Evolutionary conservation across 1,140 invertebrate species (phyloP), one percentile per base, ranked within the genome.

Genomic region (Caerostris extrusa): DNA sequence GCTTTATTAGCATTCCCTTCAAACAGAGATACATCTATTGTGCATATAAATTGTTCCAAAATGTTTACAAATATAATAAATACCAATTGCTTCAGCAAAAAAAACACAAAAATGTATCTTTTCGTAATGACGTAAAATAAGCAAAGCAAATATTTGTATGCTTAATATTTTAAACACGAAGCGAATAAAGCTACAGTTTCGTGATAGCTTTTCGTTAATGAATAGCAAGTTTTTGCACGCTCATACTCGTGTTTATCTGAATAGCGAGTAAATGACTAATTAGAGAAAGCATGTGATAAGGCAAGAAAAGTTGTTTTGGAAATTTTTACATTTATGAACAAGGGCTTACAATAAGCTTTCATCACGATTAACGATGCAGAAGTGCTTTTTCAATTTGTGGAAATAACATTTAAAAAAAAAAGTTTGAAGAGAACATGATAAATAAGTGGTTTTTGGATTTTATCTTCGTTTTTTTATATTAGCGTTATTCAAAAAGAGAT

Each of bases 251-350:
- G n/a, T 67, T 67, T n/a, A 3, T 4, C 61, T 3, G n/a, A 67
- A 67, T n/a, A 6, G 61, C 12, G 14, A n/a, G 61, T n/a, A 67
- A 67, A 67, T 67, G 61, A 67, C 61, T 67, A 67, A 67, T 67
- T 67, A 67, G 14, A n/a, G n/a, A 17, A 7, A 17, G 14, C 17
- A 67, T 7, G 17, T 67, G 61, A 67, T 67, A 67, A 67, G 12
- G 61, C n/a, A 67, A n/a, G 61, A 67, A 67, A 67, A n/a, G 14
- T 67, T 67, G 61, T 67, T 67, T 67, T 67, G n/a, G 14, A 67
- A 67, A 67, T 67, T 67, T 14, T 17, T 67, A 67, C 61, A 6
- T 67, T 14, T n/a, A n/a, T 67, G 7, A 17, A n/a, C 34, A 34
- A 34, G 34, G 34, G 34, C 34, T 34, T 60, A 7, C 58, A 10